phyloP scores from a whole-genome alignment of 2,113 vertebrate genomes.

The Odontesthes bonariensis region DNA sequence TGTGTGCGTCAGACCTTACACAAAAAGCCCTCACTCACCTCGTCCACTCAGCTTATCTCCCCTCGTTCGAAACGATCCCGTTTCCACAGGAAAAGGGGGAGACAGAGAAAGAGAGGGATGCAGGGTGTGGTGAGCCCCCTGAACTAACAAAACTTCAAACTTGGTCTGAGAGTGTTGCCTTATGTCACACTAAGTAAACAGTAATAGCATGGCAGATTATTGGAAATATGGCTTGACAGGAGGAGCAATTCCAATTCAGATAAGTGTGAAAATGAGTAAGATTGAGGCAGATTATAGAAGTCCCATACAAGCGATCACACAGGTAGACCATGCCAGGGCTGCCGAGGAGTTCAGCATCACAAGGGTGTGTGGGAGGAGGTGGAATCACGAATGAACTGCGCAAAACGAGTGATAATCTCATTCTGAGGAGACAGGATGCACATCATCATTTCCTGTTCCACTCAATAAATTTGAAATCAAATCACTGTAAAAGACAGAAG shows the following conservation, averaged over 20 bases:
- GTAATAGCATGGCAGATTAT: not conserved
- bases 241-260: not conserved
- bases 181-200: constrained; percentile 7
- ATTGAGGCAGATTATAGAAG: constrained; percentile 4
- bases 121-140: constrained; percentile 41
- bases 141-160: constrained; percentile 49
- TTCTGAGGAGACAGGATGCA: constrained; percentile 12
- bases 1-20: constrained; percentile 59
- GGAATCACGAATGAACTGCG: constrained; percentile 32
- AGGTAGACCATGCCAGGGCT: not conserved
- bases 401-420: constrained; percentile 31
- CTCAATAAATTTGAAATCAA: constrained; percentile 17
- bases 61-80: constrained; percentile 59
- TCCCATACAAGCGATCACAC: not conserved
- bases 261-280: constrained; percentile 13
- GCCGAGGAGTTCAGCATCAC: constrained; percentile 1
- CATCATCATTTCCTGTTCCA: constrained; percentile 34
- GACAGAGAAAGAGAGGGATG: constrained; percentile 21
- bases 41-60: constrained; percentile 60
- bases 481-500: constrained; percentile 5
- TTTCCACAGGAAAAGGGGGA: constrained; percentile 73
- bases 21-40: constrained; percentile 43
- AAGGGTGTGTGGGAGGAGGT: constrained; percentile 14
- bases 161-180: constrained; percentile 7
- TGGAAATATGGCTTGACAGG: not conserved